phyloP scores from a whole-genome alignment of 37 sponge, comb jelly and placozoan genomes.

The Halisarca cf. caerulea region DNA sequence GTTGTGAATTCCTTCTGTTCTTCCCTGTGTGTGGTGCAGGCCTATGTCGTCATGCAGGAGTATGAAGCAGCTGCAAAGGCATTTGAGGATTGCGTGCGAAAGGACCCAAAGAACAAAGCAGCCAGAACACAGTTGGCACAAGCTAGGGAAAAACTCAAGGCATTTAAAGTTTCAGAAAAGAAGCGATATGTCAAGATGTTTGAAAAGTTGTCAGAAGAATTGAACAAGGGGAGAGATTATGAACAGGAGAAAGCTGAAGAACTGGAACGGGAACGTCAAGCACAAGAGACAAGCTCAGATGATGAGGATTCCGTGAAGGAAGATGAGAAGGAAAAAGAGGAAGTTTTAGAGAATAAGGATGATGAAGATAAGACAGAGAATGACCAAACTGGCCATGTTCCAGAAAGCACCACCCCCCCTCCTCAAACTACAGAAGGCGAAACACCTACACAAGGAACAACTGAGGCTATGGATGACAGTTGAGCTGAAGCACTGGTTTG shows the following conservation, averaged over 20 bases:
- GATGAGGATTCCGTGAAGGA: background rate
- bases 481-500: too few species aligned
- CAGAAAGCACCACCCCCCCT: too few species aligned
- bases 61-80: conserved; percentile 74
- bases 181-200: conserved; percentile 85
- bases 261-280: background rate
- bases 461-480: too few species aligned
- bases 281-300: background rate
- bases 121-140: conserved; percentile 44
- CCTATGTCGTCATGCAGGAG: conserved; percentile 66
- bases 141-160: conserved; percentile 52
- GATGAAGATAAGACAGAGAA: background rate
- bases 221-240: background rate
- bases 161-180: conserved; percentile 65
- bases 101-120: conserved; percentile 87
- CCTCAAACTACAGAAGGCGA: too few species aligned
- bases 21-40: conserved; percentile 32
- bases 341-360: background rate
- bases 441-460: too few species aligned
- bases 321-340: background rate
- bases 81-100: conserved; percentile 77
- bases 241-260: background rate
- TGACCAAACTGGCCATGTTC: too few species aligned
- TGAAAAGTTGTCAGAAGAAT: conserved; percentile 44
- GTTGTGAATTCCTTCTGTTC: too few species aligned